Percentiles rank a stretch among this genome's conserved stretches.
Evolutionary conservation across 2,888 invertebrate species (phyloP).

Genomic region (Iphiclides podalirius): DNA sequence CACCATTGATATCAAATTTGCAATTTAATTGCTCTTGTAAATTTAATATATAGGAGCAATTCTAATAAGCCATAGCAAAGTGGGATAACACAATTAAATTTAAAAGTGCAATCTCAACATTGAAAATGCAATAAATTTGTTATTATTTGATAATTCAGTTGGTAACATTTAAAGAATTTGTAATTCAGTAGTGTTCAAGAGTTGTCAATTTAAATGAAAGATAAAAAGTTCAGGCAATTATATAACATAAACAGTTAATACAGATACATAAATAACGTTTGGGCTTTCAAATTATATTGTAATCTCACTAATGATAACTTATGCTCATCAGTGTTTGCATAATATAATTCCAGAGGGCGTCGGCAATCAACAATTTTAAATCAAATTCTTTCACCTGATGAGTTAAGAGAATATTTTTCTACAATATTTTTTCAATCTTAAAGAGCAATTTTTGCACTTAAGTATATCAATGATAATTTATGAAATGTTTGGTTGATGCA

Average conservation of each 20-base stretch:
- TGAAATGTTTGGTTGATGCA: constrained; percentile 73
- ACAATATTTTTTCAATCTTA: constrained; percentile 72
- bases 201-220: constrained; percentile 11
- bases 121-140: constrained; percentile 5
- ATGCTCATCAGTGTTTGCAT: constrained; percentile 38
- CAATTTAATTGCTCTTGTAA: constrained; percentile 16
- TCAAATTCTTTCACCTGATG: constrained; percentile 60
- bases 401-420: constrained; percentile 78
- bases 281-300: constrained; percentile 30
- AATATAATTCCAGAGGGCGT: constrained; percentile 53
- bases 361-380: constrained; percentile 45
- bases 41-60: constrained; percentile 6
- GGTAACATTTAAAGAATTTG: constrained; percentile 6
- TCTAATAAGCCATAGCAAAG: too few relatives aligned
- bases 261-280: constrained; percentile 2
- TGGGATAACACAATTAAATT: too few relatives aligned
- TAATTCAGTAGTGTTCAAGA: constrained; percentile 13
- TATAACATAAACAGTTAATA: background rate
- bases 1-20: constrained; percentile 15
- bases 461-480: constrained; percentile 62
- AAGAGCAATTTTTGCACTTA: constrained; percentile 70
- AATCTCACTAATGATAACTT: constrained; percentile 71
- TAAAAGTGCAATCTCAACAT: constrained; percentile 18
- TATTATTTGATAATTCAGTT: constrained; percentile 9
- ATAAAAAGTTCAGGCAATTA: constrained; percentile 2